Evolutionary conservation across 37 sponge, comb jelly and placozoan genomes (phyloP).

Genomic region (Geodia barretti): DNA sequence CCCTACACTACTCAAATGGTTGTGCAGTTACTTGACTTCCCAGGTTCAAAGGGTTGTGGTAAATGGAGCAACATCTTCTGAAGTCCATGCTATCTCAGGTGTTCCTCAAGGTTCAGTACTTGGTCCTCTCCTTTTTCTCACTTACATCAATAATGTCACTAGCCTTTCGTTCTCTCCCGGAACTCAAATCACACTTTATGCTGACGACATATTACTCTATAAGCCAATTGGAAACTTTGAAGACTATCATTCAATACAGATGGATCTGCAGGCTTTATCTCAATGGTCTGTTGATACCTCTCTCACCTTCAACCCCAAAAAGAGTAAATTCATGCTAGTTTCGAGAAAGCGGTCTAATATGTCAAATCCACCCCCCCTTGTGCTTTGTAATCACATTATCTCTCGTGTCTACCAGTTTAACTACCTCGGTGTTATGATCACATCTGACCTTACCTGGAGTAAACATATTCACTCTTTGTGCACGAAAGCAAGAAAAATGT

Average conservation of each 20-base stretch:
- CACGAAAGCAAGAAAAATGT: background rate
- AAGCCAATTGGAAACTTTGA: background rate
- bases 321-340: slow-evolving; percentile 2
- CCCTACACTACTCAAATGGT: background rate
- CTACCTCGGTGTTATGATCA: slow-evolving; percentile 5
- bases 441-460: slow-evolving; percentile 3
- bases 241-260: background rate
- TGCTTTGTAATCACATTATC: background rate
- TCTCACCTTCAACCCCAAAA: background rate
- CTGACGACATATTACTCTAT: slow-evolving; percentile 14
- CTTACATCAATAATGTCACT: slow-evolving; percentile 11
- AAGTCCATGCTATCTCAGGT: slow-evolving; percentile 6
- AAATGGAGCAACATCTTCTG: slow-evolving; percentile 1
- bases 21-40: background rate
- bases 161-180: background rate
- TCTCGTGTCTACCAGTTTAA: background rate
- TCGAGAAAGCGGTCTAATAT: background rate
- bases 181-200: slow-evolving; percentile 7
- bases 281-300: background rate
- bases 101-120: slow-evolving; percentile 23
- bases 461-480: background rate
- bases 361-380: background rate
- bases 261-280: background rate
- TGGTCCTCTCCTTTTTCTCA: slow-evolving; percentile 26
- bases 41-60: slow-evolving; percentile 7